Conservation (phyloP, 1,140 invertebrate species). For the Himalopsyche phryganea region DNA sequence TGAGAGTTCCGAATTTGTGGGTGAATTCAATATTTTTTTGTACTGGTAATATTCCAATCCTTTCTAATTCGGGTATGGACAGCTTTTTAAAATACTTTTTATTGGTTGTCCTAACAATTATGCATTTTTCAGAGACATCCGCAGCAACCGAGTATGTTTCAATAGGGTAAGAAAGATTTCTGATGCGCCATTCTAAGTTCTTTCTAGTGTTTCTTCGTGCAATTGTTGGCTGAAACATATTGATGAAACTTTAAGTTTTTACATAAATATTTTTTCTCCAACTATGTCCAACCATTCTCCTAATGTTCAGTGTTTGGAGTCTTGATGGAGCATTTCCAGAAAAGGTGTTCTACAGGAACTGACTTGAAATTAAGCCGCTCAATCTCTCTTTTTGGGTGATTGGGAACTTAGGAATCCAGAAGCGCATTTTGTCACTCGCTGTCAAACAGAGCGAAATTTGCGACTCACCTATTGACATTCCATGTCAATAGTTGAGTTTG, state of each 20-base stretch:
- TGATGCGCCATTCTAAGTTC: slow-evolving; percentile 75
- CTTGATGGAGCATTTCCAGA: background rate
- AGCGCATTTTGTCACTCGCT: too few relatives aligned
- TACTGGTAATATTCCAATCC: slow-evolving; percentile 58
- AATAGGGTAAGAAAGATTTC: slow-evolving; percentile 70
- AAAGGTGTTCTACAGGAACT: background rate
- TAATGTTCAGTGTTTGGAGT: too few relatives aligned
- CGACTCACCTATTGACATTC: too few relatives aligned
- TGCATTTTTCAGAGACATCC: slow-evolving; percentile 58
- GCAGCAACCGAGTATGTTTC: slow-evolving; percentile 66
- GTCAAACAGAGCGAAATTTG: too few relatives aligned
- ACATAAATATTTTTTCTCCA: too few relatives aligned
- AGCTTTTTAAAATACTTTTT: slow-evolving; percentile 80
- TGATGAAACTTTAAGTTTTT: too few relatives aligned
- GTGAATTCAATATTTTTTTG: slow-evolving; percentile 62
- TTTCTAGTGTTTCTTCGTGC: slow-evolving; percentile 68
- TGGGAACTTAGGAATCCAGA: too few relatives aligned
- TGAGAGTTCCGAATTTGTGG: slow-evolving; percentile 74
- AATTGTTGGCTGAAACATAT: slow-evolving; percentile 61
- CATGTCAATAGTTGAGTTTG: too few relatives aligned
- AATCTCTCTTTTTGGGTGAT: too few relatives aligned
- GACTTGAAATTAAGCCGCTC: too few relatives aligned
- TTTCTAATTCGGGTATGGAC: slow-evolving; percentile 65
- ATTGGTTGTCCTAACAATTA: slow-evolving; percentile 69
- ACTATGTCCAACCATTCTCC: too few relatives aligned